Evolutionary conservation across 2,797 vertebrate species (phyloP), one percentile per base, ranked within the genome.

Genomic region (Muscicapa striata): DNA sequence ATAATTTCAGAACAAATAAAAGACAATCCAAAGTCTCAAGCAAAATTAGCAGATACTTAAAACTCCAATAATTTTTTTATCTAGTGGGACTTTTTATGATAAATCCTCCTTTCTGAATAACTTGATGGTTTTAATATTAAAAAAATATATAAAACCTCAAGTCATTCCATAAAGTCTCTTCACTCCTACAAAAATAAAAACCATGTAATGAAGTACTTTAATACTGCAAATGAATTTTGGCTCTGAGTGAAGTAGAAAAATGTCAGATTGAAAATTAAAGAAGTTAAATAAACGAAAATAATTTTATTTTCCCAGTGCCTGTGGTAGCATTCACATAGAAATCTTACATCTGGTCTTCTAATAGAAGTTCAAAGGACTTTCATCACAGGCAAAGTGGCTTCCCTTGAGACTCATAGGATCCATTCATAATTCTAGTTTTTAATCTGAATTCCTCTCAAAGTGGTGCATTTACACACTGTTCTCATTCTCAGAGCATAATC

Each of bases 31-130:
- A 93, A 92, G 15, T 48, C 51, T 75, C 0, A 0, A 83, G 34
- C 7, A 92, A 95, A 93, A 80, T 90, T 66, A 89, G 45, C 30
- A 83, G 43, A 75, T 62, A 85, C 7, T 70, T 84, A 58, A 89
- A 89, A 92, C 10, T 29, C 27, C 49, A 76, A 9, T n/a, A 32
- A 2, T 79, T 55, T 84, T 88, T 73, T 62, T 24, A 7, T 61
- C 32, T 26, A n/a, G 5, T 63, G 61, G 32, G n/a, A 78, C 40
- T 80, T 85, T 64, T 91, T 87, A 51, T 22, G 51, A 40, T 21
- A 82, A 87, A 76, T 82, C 7, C 6, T 58, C 20, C 26, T 84
- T 82, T 84, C 40, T 83, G 20, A 82, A 58, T 54, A 48, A 76
- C 84, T 73, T 69, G 1, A 58, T 68, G 5, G 19, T 38, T 74